phyloP scores from a whole-genome alignment of 1,140 invertebrate species.

The Trachelipus rathkii region DNA sequence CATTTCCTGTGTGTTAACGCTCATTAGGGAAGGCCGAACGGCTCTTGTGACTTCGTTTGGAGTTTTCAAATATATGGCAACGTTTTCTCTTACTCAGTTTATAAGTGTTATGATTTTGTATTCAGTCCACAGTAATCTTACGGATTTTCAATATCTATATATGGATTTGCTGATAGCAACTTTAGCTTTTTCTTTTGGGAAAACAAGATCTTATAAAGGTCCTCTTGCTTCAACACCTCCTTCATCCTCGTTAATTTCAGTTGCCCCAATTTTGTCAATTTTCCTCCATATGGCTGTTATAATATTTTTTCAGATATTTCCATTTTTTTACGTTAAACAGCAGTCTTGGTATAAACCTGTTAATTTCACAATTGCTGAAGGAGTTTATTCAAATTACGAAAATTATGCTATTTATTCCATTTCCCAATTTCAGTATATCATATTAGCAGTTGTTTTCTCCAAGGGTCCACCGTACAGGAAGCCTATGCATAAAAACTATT shows the following conservation, averaged over 20 bases:
- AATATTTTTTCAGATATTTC: conserved; percentile 51
- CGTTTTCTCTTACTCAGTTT: conserved; percentile 86
- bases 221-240: conserved; percentile 57
- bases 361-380: conserved; percentile 47
- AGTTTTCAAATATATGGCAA: conserved; percentile 96
- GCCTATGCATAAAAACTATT: conserved; percentile 71
- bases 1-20: conserved; percentile 77
- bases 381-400: conserved; percentile 58
- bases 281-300: conserved; percentile 54
- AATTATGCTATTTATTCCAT: conserved; percentile 78
- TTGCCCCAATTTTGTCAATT: conserved; percentile 45
- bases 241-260: conserved; percentile 47
- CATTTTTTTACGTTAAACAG: conserved; percentile 52
- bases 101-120: conserved; percentile 87
- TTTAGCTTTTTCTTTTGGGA: conserved; percentile 71
- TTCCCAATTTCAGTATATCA: conserved; percentile 83
- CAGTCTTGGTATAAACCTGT: conserved; percentile 59
- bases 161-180: conserved; percentile 77
- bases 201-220: conserved; percentile 66
- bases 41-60: conserved; percentile 91
- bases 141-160: conserved; percentile 76
- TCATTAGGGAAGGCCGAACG: conserved; percentile 68
- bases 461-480: conserved; percentile 84
- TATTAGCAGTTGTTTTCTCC: conserved; percentile 79
- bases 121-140: conserved; percentile 67